Evolutionary conservation across 30 jellyfish, hydroid and myxozoan genomes (phyloP), one percentile per base, ranked within the genome.

Genomic region (Clytia hemisphaerica): DNA sequence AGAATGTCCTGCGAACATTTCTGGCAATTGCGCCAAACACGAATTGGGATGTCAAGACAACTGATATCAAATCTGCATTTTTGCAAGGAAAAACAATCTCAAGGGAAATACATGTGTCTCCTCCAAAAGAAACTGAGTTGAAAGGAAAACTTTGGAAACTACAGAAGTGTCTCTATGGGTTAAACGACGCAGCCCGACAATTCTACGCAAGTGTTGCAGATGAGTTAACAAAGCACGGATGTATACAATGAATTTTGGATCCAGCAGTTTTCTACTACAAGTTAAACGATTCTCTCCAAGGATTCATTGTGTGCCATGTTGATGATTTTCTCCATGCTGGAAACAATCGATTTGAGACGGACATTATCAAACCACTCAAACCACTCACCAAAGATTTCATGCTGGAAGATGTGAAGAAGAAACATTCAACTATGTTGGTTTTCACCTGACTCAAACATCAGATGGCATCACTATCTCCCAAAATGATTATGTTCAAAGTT

Each of bases 321-420:
- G 79, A 67, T 32, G 69, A 67, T 21, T 67, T 67, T 67, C 10
- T 67, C 3, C 66, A 37, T 67, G 32, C 70, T 26, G 79, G 79
- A 2, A n/a, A 7, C 14, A 40, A 40, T 40, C 16, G 53, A 7
- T 40, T 16, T 10, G 53, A 16, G 16, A 40, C 53, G 16, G 53
- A 46, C 10, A 9, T 46, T 9, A 46, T 46, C 10, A 9, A 46
- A 3, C 6, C 6, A 9, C 60, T 46, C 7, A 25, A 18, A 34
- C 25, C n/a, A n/a, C n/a, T 4, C 60, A 46, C 60, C 19, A 46
- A 9, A 3, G 3, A 46, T 46, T 46, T 46, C 60, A 46, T 46
- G 60, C 60, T 2, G 60, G 60, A 3, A 46, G 60, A 9, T 46
- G 60, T 46, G 60, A 46, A 46, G 60, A 46, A 30, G 60, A 3